phyloP scores from a whole-genome alignment of 2,888 invertebrate genomes.

The Harpagoxenus sublaevis region DNA sequence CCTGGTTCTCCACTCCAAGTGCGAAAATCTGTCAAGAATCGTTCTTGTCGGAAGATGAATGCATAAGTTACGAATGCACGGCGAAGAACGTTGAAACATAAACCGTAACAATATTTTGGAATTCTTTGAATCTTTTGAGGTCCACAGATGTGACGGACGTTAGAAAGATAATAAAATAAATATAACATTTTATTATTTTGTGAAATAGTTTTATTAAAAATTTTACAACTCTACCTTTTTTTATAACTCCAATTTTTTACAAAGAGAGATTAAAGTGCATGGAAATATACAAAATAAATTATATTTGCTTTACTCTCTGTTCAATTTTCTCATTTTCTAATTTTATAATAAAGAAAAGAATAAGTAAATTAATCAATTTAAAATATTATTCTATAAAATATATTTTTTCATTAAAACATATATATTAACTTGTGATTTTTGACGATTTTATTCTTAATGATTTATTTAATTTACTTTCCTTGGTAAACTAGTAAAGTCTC shows the following conservation, averaged over 20 bases:
- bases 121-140: not conserved
- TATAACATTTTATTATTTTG: not conserved
- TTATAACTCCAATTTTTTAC: not conserved
- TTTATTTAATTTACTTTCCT: not conserved
- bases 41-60: slow-evolving; percentile 17
- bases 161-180: not conserved
- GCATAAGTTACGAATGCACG: not conserved
- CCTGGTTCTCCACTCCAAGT: slow-evolving; percentile 8
- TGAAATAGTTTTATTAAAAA: not conserved
- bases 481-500: not conserved
- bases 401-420: not conserved
- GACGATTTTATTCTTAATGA: not conserved
- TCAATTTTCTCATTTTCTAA: not conserved
- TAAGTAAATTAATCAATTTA: not conserved
- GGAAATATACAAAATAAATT: not conserved
- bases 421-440: not conserved
- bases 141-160: not conserved
- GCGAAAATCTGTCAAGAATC: slow-evolving; percentile 1
- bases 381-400: not conserved
- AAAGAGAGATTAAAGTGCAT: not conserved
- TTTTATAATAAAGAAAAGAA: not conserved
- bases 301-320: not conserved
- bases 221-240: too few species aligned
- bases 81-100: not conserved
- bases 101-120: not conserved